A percentile compares a stretch with the other conserved stretches of the same genome.
These are phyloP conservation scores for Drepana arcuata DNA, from an alignment of 1,140 invertebrate species.

Conservation along the genomic window DNA sequence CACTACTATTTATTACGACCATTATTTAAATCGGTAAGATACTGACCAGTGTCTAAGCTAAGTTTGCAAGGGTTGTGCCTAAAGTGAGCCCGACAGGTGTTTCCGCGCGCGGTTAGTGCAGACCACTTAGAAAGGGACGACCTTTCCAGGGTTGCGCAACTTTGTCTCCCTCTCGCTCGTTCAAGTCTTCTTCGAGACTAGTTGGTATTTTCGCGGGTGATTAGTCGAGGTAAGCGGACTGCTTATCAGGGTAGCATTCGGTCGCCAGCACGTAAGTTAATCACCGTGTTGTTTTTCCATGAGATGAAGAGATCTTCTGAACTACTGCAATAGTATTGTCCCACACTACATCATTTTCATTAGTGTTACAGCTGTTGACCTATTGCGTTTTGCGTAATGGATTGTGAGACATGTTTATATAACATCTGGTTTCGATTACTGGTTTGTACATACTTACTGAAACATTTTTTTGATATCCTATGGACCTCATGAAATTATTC, in stretches of 20 bases:
- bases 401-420: too few species aligned
- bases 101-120: constrained; percentile 22
- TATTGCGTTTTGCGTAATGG: too few species aligned
- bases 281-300: too few species aligned
- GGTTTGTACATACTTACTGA: too few species aligned
- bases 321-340: too few species aligned
- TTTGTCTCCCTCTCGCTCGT: constrained; percentile 25
- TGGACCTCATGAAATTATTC: too few species aligned
- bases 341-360: too few species aligned
- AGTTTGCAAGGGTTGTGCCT: constrained; percentile 22
- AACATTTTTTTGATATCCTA: too few species aligned
- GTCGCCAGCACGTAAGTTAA: constrained; percentile 49
- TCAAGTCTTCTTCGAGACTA: constrained; percentile 14
- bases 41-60: constrained; percentile 26
- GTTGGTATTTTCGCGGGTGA: constrained; percentile 34
- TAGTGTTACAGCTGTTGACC: too few species aligned
- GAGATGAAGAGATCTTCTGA: too few species aligned
- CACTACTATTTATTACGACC: constrained; percentile 56
- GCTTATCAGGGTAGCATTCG: constrained; percentile 33
- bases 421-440: too few species aligned
- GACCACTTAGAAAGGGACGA: too few species aligned
- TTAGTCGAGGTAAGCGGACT: constrained; percentile 27
- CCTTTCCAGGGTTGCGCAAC: constrained; percentile 41
- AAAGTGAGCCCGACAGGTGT: constrained; percentile 18
- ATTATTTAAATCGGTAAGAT: constrained; percentile 68